Evolutionary conservation across 2,113 vertebrate genomes (phyloP), one percentile per base, ranked within the genome.

Genomic region (Steatornis caripensis): DNA sequence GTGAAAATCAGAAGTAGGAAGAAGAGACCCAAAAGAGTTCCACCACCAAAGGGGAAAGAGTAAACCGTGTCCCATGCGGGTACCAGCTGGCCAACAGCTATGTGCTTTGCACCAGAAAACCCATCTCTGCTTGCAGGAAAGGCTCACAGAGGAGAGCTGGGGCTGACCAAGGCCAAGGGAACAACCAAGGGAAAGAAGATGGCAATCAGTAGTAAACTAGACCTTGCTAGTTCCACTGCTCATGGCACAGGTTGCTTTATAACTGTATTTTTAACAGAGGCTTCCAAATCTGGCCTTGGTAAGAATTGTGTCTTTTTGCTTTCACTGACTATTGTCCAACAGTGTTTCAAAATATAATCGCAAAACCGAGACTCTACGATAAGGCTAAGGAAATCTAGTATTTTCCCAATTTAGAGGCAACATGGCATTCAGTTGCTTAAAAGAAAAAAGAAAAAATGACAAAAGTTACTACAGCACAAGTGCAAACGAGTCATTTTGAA

Each of bases 381-480:
- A 83, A 91, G 54, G 70, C 80, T 53, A 82, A 69, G 71, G 34
- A 97, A 94, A 94, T 93, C 53, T 93, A 96, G 65, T 94, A 84
- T 87, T 75, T 94, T 92, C 41, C 49, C 83, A 89, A 69, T 81
- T 94, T 84, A 91, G 74, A 92, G 76, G 85, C 85, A 93, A 81
- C 51, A 75, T 71, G 68, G 58, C 53, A 90, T 96, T 95, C 62
- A 68, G 66, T 22, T 78, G 30, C 80, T 92, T 77, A 64, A 81
- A 89, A 92, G 80, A 79, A 85, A 84, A 83, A 93, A 84, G 60
- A 75, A 62, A 37, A 87, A 95, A 84, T 69, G 21, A 77, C 61
- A 37, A 1, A 87, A 87, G 80, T 89, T 84, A 70, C 65, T 46
- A 75, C 12, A 89, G 54, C 51, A 37, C 43, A 69, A 80, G 49